Evolutionary conservation across 2,113 vertebrate species (phyloP), one percentile per base, ranked within the genome.

Genomic region (Psilopsiagon aymara): DNA sequence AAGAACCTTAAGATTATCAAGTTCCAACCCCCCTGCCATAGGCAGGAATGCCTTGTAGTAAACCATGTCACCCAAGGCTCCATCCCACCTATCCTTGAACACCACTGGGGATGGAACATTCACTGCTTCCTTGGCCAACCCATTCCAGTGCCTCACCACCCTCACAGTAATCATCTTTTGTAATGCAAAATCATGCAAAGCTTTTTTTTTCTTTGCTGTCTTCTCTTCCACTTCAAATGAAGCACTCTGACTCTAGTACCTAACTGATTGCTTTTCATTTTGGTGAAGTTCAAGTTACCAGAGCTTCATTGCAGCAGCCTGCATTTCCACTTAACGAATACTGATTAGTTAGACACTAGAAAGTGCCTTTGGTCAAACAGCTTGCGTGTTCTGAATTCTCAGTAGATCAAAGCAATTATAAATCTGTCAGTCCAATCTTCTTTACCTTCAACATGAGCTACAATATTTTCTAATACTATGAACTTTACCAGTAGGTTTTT

Each of bases 241-340:
- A 83, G 60, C 23, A 52, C 59, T 82, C 47, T 79, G 57, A 69
- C 66, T 89, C 43, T 59, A 60, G 46, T 71, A 60, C 35, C 39
- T 43, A 86, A 43, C 52, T 80, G 90, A 89, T 89, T 79, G 46
- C 74, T 87, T 84, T 82, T 96, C 82, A 90, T 93, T 77, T 70
- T 95, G 37, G 27, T 20, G 24, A 91, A 89, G 39, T 94, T 95
- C 75, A 79, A 43, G 37, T 89, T 93, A n/a, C 33, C 60, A 43
- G 84, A 55, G 63, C 81, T 94, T 91, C 44, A 67, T 92, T 29
- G 5, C 76, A 85, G 43, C 53, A 82, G 53, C 59, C 44, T 90
- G 78, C 63, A 29, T 88, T 88, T 95, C 55, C 74, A 85, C 60
- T 85, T 94, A 90, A 92, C 82, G 70, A 92, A 97, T 66, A 59